Conservation (phyloP, 2,797 vertebrate genomes). For the Perodicticus potto region DNA sequence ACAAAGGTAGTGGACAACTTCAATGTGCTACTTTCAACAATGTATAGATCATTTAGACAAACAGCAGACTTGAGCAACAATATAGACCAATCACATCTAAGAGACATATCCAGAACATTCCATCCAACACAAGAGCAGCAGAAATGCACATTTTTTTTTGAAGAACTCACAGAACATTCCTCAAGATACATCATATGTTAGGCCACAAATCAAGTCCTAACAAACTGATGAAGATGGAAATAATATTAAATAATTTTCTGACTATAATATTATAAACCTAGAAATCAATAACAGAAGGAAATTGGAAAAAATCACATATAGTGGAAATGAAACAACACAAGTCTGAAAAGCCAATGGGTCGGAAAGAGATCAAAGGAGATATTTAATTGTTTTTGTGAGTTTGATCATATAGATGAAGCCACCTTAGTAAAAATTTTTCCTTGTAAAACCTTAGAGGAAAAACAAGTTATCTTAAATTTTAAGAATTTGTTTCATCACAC, state of each 20-base stretch:
- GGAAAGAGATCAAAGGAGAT: background rate
- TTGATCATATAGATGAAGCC: background rate
- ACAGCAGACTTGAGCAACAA: background rate
- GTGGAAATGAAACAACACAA: background rate
- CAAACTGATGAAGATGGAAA: background rate
- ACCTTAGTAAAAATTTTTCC: background rate
- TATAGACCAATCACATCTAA: background rate
- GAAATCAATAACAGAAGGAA: background rate
- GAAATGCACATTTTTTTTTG: background rate
- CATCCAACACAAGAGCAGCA: background rate
- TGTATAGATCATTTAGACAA: too few species aligned
- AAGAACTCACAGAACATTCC: background rate
- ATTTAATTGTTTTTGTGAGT: background rate
- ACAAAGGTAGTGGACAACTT: too few species aligned
- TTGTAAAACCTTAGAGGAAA: background rate
- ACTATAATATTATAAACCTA: background rate
- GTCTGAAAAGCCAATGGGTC: background rate
- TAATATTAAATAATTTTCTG: background rate
- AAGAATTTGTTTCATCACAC: background rate
- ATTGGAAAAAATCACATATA: background rate
- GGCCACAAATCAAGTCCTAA: background rate
- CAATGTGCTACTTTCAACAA: too few species aligned
- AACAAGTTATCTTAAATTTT: conserved; percentile 19
- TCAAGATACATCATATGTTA: background rate
- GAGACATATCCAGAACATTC: background rate